Evolutionary conservation across 35 echinoderm and acorn worm species (phyloP).

Genomic region (Chiridota heheva): DNA sequence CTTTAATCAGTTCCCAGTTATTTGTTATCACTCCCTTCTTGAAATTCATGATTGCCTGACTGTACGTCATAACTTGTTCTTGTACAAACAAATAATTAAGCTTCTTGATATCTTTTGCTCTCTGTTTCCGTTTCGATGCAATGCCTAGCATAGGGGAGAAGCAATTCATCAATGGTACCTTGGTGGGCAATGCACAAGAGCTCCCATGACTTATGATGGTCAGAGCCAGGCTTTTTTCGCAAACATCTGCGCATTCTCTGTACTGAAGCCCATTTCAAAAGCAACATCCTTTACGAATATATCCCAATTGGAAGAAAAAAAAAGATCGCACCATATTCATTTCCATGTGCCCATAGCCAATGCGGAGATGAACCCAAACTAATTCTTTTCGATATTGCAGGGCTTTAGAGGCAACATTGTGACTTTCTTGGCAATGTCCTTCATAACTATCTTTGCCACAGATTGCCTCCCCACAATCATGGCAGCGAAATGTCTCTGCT

Average conservation of each 20-base stretch:
- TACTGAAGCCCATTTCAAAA: not conserved
- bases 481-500: slow-evolving; percentile 5
- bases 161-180: slow-evolving; percentile 12
- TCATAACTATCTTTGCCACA: not conserved
- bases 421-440: not conserved
- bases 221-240: not conserved
- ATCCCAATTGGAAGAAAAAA: slow-evolving; percentile 5
- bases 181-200: not conserved
- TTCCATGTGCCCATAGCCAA: not conserved
- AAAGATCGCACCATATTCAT: slow-evolving; percentile 5
- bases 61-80: slow-evolving; percentile 20
- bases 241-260: not conserved
- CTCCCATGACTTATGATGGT: not conserved
- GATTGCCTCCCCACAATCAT: not conserved
- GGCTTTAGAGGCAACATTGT: too few species aligned
- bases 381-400: too few species aligned
- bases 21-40: slow-evolving; percentile 6
- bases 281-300: slow-evolving; percentile 45
- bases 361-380: not conserved
- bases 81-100: slow-evolving; percentile 36
- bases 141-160: slow-evolving; percentile 33
- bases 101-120: not conserved
- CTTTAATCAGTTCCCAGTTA: slow-evolving; percentile 8
- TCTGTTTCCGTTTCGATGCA: not conserved
- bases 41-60: slow-evolving; percentile 29